Conservation (phyloP, 2,797 vertebrate genomes). For the Oreochromis grahami region DNA sequence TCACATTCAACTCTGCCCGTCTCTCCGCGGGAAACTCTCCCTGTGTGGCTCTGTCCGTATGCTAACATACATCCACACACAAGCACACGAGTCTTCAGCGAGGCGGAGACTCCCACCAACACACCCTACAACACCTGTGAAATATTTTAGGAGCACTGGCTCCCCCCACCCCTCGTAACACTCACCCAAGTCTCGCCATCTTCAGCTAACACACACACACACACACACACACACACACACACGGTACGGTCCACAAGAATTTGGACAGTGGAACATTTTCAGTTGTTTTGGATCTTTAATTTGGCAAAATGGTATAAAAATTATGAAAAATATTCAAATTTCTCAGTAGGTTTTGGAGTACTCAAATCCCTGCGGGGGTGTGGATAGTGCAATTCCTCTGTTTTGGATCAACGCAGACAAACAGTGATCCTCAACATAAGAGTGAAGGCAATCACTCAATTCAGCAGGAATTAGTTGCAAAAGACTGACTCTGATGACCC, state of each 20-base stretch:
- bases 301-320: neutral
- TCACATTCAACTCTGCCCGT: constrained; percentile 50
- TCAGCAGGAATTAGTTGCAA: neutral
- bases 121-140: constrained; percentile 14
- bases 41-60: constrained; percentile 43
- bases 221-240: neutral
- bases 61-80: constrained; percentile 6
- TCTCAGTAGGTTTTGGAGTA: neutral
- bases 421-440: neutral
- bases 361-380: neutral
- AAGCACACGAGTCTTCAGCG: constrained; percentile 12
- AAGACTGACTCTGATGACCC: neutral
- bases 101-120: neutral
- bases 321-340: neutral
- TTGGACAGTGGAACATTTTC: neutral
- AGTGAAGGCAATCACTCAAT: neutral
- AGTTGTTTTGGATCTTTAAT: neutral
- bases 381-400: neutral
- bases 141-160: constrained; percentile 24
- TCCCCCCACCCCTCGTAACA: neutral
- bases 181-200: neutral
- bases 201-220: neutral
- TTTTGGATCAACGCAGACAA: neutral
- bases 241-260: neutral
- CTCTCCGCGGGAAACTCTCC: constrained; percentile 32